Base-by-base conservation (phyloP, 2,113 vertebrate species). In the Salvelinus fontinalis region DNA sequence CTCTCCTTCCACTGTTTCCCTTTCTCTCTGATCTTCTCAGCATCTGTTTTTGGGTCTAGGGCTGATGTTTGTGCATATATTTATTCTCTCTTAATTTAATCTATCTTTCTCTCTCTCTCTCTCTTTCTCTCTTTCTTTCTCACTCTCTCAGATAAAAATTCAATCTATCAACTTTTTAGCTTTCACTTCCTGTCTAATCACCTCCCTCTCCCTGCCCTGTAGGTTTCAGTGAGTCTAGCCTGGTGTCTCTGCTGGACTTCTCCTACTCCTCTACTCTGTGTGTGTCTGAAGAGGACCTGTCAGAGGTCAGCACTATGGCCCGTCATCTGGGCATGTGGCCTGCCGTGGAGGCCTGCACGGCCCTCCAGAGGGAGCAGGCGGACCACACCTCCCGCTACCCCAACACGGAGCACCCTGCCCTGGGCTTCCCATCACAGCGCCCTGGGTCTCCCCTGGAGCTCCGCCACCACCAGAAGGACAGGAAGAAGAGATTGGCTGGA, bases 311-410 rank as follows among this genome's bases (percentile, higher is more conserved):
- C 73, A 84, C 94, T 65, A 91, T 95, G 92, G 94, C 94, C 49
- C 92, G 93, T 31, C 94, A 95, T 84, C 86, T 95, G 66, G 91
- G 94, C 76, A 95, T 95, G 93, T 95, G 94, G 94, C 91, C 87
- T 4, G 94, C 93, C 2, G 89, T 95, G 77, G 94, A 95, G 65
- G 93, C 93, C 73, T 95, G 94, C 83, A 85, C 84, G 1, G 92
- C 91, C 70, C 89, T 95, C 59, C 91, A 93, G 81, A 92, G 82
- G 71, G 93, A 94, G 75, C 89, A 91, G 79, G 88, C 85, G 29
- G 71, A 79, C 3, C 12, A 16, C 5, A 26, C 34, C 39, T 8
- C 39, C 67, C 24, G 26, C 14, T 67, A 24, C 76, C 71, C 75
- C 11, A 81, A 76, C 75, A 72, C 64, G 65, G 74, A 72, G 18